A percentile compares a stretch with the other conserved stretches of the same genome.
These are phyloP conservation scores for Sclerodermus sp. DNA, from an alignment of 2,888 invertebrate species.

Conservation along the genomic window DNA sequence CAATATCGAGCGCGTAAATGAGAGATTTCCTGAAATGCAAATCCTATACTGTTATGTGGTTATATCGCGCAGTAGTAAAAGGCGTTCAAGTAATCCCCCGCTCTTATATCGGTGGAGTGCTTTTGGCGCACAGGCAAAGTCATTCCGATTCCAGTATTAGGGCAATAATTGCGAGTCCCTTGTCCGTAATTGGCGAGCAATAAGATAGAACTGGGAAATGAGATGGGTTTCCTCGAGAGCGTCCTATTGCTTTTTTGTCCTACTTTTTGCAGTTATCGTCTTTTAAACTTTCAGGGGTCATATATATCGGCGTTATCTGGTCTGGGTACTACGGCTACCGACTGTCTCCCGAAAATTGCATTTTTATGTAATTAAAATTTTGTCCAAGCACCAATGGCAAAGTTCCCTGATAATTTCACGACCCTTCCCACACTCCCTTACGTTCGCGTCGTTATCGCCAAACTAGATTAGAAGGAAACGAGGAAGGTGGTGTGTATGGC, in stretches of 20 bases:
- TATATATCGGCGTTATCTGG: no score
- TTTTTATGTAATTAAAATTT: no score
- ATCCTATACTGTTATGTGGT: constrained; percentile 19
- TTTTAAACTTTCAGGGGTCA: neutral
- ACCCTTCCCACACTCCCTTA: no score
- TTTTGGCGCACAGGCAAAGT: constrained; percentile 12
- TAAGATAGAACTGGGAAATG: constrained; percentile 10
- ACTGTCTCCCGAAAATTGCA: no score
- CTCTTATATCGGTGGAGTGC: constrained; percentile 23
- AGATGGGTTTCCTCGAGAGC: constrained; percentile 1
- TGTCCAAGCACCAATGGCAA: no score
- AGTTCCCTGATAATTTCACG: no score
- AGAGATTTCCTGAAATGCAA: constrained; percentile 25
- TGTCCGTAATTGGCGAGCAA: constrained; percentile 21
- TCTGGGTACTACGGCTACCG: no score
- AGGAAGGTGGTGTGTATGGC: no score
- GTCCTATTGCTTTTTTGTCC: neutral
- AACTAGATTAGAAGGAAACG: no score
- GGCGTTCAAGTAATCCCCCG: constrained; percentile 28
- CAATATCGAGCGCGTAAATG: constrained; percentile 13
- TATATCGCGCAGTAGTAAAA: constrained; percentile 21
- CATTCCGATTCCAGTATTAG: constrained; percentile 24
- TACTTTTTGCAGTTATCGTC: neutral
- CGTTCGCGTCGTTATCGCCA: no score
- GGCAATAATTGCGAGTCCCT: constrained; percentile 31